Conservation (phyloP, 2,888 invertebrate genomes). For the Diloba caeruleocephala region DNA sequence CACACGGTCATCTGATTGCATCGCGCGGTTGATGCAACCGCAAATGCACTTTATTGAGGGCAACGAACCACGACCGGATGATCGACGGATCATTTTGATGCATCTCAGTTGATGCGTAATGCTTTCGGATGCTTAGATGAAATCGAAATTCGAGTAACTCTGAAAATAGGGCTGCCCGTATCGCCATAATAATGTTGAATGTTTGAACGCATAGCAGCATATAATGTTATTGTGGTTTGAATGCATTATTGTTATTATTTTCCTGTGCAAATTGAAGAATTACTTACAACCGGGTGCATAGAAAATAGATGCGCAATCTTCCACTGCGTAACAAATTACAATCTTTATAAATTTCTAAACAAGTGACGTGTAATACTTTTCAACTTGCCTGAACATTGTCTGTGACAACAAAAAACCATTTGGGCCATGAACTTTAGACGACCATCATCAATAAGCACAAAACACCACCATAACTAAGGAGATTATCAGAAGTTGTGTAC, state of each 20-base stretch:
- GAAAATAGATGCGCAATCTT: slow-evolving; percentile 1
- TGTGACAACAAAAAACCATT: slow-evolving; percentile 42
- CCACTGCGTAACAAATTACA: slow-evolving; percentile 2
- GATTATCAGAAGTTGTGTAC: slow-evolving; percentile 31
- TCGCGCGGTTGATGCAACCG: slow-evolving; percentile 72
- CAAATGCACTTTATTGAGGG: slow-evolving; percentile 72
- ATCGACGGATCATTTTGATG: slow-evolving; percentile 58
- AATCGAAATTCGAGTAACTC: slow-evolving; percentile 20
- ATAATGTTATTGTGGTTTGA: slow-evolving; percentile 18
- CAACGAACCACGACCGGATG: slow-evolving; percentile 68
- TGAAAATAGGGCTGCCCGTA: slow-evolving; percentile 1
- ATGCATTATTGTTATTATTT: background rate
- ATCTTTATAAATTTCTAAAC: background rate
- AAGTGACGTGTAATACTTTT: slow-evolving; percentile 13
- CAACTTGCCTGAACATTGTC: slow-evolving; percentile 19
- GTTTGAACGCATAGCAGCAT: background rate
- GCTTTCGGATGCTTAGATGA: slow-evolving; percentile 22
- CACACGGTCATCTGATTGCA: slow-evolving; percentile 63
- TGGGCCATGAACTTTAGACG: slow-evolving; percentile 33
- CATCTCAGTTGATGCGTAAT: slow-evolving; percentile 43
- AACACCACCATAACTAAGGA: slow-evolving; percentile 8
- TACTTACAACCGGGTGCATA: slow-evolving; percentile 5
- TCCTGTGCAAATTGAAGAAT: slow-evolving; percentile 18
- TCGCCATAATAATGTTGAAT: slow-evolving; percentile 8
- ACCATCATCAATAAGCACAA: slow-evolving; percentile 23